Conservation (phyloP, 2,113 vertebrate genomes). For the Oreochromis aureus region DNA sequence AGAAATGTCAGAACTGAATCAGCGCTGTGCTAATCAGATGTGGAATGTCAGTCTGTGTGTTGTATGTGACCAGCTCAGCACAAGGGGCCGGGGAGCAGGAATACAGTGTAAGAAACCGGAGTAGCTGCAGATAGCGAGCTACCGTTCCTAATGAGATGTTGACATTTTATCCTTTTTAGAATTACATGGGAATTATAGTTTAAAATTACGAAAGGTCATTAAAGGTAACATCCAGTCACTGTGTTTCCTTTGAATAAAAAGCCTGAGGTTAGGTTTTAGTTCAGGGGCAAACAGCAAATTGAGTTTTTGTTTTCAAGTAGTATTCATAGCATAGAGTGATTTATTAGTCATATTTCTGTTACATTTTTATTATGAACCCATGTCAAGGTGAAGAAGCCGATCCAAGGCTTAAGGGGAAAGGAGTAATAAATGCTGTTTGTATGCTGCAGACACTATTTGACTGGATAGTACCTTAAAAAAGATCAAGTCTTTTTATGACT, state of each 20-base stretch:
- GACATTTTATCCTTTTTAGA: neutral
- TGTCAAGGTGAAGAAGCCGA: neutral
- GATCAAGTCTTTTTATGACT: neutral
- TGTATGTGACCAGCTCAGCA: neutral
- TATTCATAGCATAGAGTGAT: neutral
- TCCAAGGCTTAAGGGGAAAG: neutral
- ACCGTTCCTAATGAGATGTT: neutral
- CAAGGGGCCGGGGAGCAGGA: neutral
- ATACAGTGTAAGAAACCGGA: neutral
- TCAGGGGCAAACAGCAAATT: neutral
- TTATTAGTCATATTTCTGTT: neutral
- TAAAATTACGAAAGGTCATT: neutral
- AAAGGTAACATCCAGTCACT: constrained; percentile 42
- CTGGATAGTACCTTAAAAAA: constrained; percentile 30
- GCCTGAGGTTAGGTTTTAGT: constrained; percentile 21
- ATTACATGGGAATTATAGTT: neutral
- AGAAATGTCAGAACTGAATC: neutral
- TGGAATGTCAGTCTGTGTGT: neutral
- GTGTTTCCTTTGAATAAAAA: constrained; percentile 27
- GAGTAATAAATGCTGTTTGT: neutral
- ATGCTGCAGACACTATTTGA: neutral
- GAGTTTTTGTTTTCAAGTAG: neutral
- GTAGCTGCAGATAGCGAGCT: neutral
- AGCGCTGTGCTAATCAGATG: neutral
- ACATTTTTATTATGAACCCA: neutral